Conservation (phyloP, 1,140 invertebrate species). For the Frieseomelitta varia region DNA sequence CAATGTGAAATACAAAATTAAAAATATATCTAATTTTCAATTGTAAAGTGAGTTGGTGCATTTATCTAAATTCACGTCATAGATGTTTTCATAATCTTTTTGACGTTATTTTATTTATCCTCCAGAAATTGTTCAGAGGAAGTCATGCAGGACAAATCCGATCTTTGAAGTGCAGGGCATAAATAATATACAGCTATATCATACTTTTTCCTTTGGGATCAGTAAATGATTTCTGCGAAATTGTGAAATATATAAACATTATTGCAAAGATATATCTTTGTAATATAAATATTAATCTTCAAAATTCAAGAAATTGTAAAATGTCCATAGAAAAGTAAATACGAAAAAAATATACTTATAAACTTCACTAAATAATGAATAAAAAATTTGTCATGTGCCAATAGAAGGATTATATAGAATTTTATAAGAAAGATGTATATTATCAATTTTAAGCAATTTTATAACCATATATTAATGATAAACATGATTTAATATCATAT, state of each 20-base stretch:
- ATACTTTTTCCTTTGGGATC: conserved; percentile 34
- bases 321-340: conserved; percentile 3
- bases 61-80: conserved; percentile 33
- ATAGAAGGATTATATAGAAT: conserved; percentile 46
- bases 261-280: conserved; percentile 2
- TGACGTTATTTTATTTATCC: conserved; percentile 61
- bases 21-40: conserved; percentile 18
- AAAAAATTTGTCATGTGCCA: conserved; percentile 53
- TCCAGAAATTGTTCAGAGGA: conserved; percentile 77
- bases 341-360: background rate
- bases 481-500: conserved; percentile 20
- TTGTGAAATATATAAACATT: background rate
- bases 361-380: conserved; percentile 5
- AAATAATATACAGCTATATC: conserved; percentile 28
- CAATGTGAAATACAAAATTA: conserved; percentile 30
- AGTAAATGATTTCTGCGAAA: conserved; percentile 1
- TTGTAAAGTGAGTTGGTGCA: conserved; percentile 37
- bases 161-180: conserved; percentile 66
- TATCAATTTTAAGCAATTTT: conserved; percentile 40
- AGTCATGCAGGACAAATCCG: conserved; percentile 73
- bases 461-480: conserved; percentile 23
- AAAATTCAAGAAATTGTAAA: conserved; percentile 7
- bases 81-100: conserved; percentile 28
- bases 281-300: background rate
- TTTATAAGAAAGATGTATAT: conserved; percentile 46